These are phyloP conservation scores for Tethya wilhelma DNA, from an alignment of 37 sponge, comb jelly and placozoan genomes.

Conservation along the genomic window DNA sequence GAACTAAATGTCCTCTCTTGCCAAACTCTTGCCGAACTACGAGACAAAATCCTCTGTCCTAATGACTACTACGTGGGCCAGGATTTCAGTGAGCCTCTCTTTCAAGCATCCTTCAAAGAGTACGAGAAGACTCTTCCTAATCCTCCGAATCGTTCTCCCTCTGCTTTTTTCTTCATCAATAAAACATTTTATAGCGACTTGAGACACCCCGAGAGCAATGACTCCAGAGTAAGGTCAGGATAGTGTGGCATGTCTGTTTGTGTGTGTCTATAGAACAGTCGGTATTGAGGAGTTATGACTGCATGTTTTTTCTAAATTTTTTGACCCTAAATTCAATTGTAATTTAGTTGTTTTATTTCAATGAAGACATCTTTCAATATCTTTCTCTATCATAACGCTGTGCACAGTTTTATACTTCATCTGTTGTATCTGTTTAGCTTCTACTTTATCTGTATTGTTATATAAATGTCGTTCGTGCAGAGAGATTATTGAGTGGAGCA, in stretches of 20 bases:
- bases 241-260: background rate
- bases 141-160: conserved; percentile 21
- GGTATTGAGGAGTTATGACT: too few relatives aligned
- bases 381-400: too few relatives aligned
- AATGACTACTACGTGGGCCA: conserved; percentile 30
- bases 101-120: background rate
- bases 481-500: conserved; percentile 49
- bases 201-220: conserved; percentile 45
- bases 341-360: too few relatives aligned
- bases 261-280: background rate
- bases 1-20: conserved; percentile 45
- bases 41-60: conserved; percentile 61
- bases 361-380: too few relatives aligned
- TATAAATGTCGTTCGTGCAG: conserved; percentile 1
- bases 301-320: too few relatives aligned
- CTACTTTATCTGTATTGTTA: background rate
- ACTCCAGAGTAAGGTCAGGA: conserved; percentile 43
- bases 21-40: conserved; percentile 55
- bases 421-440: too few relatives aligned
- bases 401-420: too few relatives aligned
- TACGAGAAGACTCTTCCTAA: background rate
- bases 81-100: conserved; percentile 59
- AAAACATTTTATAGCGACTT: conserved; percentile 86
- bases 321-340: too few relatives aligned
- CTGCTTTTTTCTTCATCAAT: conserved; percentile 88